Evolutionary conservation across 2,888 invertebrate genomes (phyloP).

Genomic region (Ptilodon capucinus): DNA sequence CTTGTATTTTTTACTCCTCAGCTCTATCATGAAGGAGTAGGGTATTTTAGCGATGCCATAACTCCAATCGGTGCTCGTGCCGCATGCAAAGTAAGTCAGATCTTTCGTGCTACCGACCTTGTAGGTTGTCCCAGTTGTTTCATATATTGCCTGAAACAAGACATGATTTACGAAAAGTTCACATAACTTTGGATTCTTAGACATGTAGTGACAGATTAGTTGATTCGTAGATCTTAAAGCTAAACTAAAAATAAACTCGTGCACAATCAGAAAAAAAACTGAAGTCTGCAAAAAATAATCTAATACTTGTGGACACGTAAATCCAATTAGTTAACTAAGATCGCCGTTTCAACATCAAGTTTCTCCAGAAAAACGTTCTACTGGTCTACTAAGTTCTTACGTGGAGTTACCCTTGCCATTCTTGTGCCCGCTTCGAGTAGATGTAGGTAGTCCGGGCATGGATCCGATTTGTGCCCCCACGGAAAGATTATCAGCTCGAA

Average conservation of each 20-base stretch:
- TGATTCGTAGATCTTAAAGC: no score
- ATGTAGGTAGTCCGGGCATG: slow-evolving; percentile 65
- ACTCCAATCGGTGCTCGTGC: slow-evolving; percentile 75
- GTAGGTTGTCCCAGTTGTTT: slow-evolving; percentile 62
- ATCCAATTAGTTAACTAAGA: background rate
- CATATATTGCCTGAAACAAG: slow-evolving; percentile 65
- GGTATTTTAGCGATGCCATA: slow-evolving; percentile 71
- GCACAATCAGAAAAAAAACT: no score
- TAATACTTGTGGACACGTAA: background rate
- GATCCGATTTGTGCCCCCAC: slow-evolving; percentile 67
- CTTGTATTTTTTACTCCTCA: slow-evolving; percentile 60
- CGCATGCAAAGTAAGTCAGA: slow-evolving; percentile 69
- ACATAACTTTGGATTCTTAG: no score
- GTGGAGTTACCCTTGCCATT: slow-evolving; percentile 69
- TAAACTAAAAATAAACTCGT: no score
- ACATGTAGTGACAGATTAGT: no score
- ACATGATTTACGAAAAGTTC: background rate
- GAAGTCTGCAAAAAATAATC: background rate
- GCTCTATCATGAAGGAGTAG: slow-evolving; percentile 71
- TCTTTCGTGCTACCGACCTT: slow-evolving; percentile 74
- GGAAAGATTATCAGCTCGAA: slow-evolving; percentile 74
- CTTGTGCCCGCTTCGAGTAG: slow-evolving; percentile 63
- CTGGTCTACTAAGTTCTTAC: slow-evolving; percentile 33
- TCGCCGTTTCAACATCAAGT: background rate
- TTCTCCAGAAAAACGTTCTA: background rate